Evolutionary conservation across 2,888 invertebrate genomes (phyloP).

Genomic region (Anarsia innoxiella): DNA sequence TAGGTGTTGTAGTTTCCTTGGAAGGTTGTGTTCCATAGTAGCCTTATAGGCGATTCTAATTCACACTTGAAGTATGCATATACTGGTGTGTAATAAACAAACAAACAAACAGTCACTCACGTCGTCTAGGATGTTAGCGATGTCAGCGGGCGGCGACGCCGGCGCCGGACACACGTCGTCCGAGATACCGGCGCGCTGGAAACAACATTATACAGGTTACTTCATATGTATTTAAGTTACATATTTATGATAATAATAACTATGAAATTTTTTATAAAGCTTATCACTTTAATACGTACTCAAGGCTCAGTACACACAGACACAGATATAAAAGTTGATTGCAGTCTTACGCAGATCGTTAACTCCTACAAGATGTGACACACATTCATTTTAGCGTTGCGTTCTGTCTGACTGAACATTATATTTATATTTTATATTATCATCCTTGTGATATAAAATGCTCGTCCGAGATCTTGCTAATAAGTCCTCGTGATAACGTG

Average conservation of each 20-base stretch:
- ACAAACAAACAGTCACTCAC: not conserved
- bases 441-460: too few relatives aligned
- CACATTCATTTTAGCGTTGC: too few relatives aligned
- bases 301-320: not conserved
- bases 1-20: too few relatives aligned
- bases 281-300: not conserved
- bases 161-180: not conserved
- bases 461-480: too few relatives aligned
- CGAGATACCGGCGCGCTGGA: not conserved
- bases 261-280: not conserved
- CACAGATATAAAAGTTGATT: not conserved
- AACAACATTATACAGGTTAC: not conserved
- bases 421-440: too few relatives aligned
- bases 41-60: too few relatives aligned
- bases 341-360: not conserved
- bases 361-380: not conserved
- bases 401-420: too few relatives aligned
- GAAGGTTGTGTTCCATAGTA: too few relatives aligned
- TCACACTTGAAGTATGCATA: too few relatives aligned
- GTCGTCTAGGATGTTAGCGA: slow-evolving; percentile 1
- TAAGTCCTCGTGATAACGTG: too few relatives aligned
- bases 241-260: too few relatives aligned
- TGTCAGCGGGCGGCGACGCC: slow-evolving; percentile 2
- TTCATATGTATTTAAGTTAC: too few relatives aligned
- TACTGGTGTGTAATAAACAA: not conserved